Base-by-base conservation (phyloP, 2,113 vertebrate genomes). In the Zeus faber region DNA sequence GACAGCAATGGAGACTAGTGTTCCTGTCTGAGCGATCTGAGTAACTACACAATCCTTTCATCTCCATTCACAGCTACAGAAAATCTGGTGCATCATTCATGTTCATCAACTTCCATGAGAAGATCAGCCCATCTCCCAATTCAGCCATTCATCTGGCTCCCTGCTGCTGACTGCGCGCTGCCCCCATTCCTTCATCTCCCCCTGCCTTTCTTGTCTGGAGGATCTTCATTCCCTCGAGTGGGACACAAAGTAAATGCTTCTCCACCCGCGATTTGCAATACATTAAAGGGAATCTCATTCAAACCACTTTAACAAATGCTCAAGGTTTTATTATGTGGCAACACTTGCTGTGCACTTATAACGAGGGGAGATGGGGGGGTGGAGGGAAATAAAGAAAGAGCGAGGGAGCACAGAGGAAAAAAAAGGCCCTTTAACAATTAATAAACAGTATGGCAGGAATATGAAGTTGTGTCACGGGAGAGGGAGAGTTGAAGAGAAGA, bases 41-140 rank as follows among this genome's bases (percentile, higher is more conserved):
- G 82, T 76, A 73, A 70, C 75, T 40, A 65, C 53, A 85, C 81
- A 46, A 87, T 84, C 69, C 60, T 81, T 77, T 82, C 73, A 80
- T 79, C 77, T 82, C 54, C 65, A 64, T 71, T 83, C 77, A 82
- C 62, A 1, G 24, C 72, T 58, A 65, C 76, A 81, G 70, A 65
- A 80, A 83, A 83, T 81, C 72, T 74, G 70, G 60, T 67, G 72
- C 76, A 74, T 79, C 80, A 70, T 73, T 83, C 60, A 70, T 73
- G 67, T 64, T 72, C 65, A 68, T 80, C 74, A 80, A 72, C 65
- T 79, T 79, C 68, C 67, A 54, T 68, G 72, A 54, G 67, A 82
- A 76, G 45, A 79, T 65, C 53, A 71, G 70, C 49, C 66, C 65
- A 39, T 69, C 67, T 54, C 51, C 51, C 9, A 6, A 68, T 64